phyloP scores from a whole-genome alignment of 2,888 invertebrate genomes.

The Megamerina dolium region DNA sequence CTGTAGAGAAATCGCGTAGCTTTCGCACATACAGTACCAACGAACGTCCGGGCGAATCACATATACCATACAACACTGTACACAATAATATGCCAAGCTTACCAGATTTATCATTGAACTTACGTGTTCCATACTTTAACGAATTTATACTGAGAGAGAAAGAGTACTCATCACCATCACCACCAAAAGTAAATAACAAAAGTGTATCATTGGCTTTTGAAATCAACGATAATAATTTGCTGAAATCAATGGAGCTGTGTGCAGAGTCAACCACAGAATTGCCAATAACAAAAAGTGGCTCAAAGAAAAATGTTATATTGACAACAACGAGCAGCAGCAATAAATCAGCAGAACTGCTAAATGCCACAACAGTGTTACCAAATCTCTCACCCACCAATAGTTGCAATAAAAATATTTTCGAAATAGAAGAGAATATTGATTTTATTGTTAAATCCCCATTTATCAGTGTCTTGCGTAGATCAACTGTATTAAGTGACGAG shows the following conservation, averaged over 20 bases:
- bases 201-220: slow-evolving; percentile 41
- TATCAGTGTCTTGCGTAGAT: slow-evolving; percentile 41
- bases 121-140: slow-evolving; percentile 34
- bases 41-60: slow-evolving; percentile 20
- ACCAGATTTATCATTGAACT: slow-evolving; percentile 41
- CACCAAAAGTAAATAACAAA: slow-evolving; percentile 24
- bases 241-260: slow-evolving; percentile 24
- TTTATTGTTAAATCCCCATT: slow-evolving; percentile 44
- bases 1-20: slow-evolving; percentile 66
- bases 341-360: slow-evolving; percentile 22
- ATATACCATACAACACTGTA: slow-evolving; percentile 16
- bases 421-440: slow-evolving; percentile 46
- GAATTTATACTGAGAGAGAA: slow-evolving; percentile 19
- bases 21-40: slow-evolving; percentile 57
- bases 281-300: slow-evolving; percentile 12
- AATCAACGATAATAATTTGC: slow-evolving; percentile 45
- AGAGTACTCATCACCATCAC: slow-evolving; percentile 16
- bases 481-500: slow-evolving; percentile 26
- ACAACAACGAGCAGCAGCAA: background rate
- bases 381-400: slow-evolving; percentile 17
- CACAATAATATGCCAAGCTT: slow-evolving; percentile 44
- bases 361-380: slow-evolving; percentile 8
- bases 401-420: slow-evolving; percentile 33
- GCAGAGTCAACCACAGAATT: slow-evolving; percentile 27
- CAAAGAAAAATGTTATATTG: slow-evolving; percentile 15